phyloP scores from a whole-genome alignment of 1,140 invertebrate genomes.

The Drosophila leontia region DNA sequence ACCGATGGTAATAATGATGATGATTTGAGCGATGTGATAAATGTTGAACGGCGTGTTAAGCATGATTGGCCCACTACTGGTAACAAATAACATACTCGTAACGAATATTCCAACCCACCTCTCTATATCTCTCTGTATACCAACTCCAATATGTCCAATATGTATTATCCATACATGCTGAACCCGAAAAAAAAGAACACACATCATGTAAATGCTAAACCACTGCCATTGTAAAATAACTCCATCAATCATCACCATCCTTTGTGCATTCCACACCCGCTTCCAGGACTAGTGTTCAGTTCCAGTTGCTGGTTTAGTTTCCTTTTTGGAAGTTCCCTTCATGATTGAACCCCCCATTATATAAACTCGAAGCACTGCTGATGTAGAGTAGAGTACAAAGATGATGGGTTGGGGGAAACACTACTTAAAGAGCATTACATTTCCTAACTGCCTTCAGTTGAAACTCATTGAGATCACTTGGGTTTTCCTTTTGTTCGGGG shows the following conservation, averaged over 20 bases:
- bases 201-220: conserved; percentile 46
- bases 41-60: conserved; percentile 78
- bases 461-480: neutral
- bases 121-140: conserved; percentile 48
- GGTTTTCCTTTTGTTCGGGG: conserved; percentile 1
- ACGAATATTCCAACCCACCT: conserved; percentile 52
- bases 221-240: conserved; percentile 68
- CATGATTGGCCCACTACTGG: conserved; percentile 85
- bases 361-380: conserved; percentile 17
- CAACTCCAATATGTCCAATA: conserved; percentile 33
- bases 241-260: conserved; percentile 56
- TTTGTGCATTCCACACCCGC: conserved; percentile 19
- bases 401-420: conserved; percentile 4
- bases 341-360: neutral
- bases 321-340: conserved; percentile 1
- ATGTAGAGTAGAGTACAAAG: conserved; percentile 15
- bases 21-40: conserved; percentile 77
- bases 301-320: conserved; percentile 15
- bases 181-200: conserved; percentile 10
- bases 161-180: conserved; percentile 38
- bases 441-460: conserved; percentile 6
- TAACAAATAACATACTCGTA: conserved; percentile 73
- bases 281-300: conserved; percentile 13
- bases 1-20: conserved; percentile 56
- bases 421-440: neutral